These are phyloP conservation scores for Stichodactyla mertensii DNA, from an alignment of 64 coral and sea anemone genomes.

Conservation along the genomic window DNA sequence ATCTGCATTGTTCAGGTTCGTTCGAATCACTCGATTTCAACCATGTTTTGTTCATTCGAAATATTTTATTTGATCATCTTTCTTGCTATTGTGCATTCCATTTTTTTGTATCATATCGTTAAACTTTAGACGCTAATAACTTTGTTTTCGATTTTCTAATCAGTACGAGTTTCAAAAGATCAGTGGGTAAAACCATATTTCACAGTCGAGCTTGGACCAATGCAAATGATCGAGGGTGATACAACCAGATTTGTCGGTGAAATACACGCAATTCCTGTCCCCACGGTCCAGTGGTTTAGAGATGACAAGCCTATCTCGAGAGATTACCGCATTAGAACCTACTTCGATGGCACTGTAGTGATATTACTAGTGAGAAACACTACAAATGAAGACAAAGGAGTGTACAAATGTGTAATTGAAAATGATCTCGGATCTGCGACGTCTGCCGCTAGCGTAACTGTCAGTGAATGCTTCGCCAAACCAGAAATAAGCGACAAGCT, in stretches of 20 bases:
- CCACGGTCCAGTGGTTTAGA: slow-evolving; percentile 80
- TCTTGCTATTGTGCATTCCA: background rate
- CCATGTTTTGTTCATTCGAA: background rate
- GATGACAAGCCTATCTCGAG: slow-evolving; percentile 61
- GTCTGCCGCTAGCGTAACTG: slow-evolving; percentile 34
- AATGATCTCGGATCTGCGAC: slow-evolving; percentile 56
- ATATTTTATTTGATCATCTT: background rate
- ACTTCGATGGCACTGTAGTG: slow-evolving; percentile 61
- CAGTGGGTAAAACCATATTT: slow-evolving; percentile 50
- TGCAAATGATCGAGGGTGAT: slow-evolving; percentile 53
- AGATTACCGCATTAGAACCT: slow-evolving; percentile 46
- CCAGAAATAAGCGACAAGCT: slow-evolving; percentile 66
- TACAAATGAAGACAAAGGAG: slow-evolving; percentile 61
- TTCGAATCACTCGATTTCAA: background rate
- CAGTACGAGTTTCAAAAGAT: slow-evolving; percentile 23
- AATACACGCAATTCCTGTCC: slow-evolving; percentile 45
- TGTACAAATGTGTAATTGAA: slow-evolving; percentile 61
- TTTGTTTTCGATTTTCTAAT: background rate
- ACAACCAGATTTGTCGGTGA: slow-evolving; percentile 52
- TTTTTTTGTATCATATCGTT: background rate
- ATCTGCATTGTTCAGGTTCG: background rate
- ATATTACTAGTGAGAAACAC: slow-evolving; percentile 51
- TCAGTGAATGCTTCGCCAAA: slow-evolving; percentile 46
- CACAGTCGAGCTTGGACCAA: slow-evolving; percentile 40
- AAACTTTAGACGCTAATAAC: background rate